Evolutionary conservation across 1,140 invertebrate species (phyloP).

Genomic region (Rhopalosiphum padi): DNA sequence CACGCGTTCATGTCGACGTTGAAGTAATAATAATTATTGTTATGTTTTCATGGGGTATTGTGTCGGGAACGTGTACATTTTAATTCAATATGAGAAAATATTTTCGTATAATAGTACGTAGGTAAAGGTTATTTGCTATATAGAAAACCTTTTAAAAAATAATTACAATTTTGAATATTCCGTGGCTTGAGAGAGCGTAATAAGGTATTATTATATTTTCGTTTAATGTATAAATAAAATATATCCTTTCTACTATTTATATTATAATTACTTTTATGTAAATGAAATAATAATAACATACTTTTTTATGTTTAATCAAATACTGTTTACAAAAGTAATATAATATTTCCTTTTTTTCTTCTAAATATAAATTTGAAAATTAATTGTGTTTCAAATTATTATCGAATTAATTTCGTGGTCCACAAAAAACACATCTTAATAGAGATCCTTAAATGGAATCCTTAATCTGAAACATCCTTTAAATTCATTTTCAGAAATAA

Average conservation of each 20-base stretch:
- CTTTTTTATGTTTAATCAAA: neutral
- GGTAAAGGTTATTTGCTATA: neutral
- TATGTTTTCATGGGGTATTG: neutral
- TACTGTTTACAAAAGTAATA: neutral
- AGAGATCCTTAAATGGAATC: neutral
- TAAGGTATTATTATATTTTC: constrained; percentile 1
- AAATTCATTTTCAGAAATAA: no score
- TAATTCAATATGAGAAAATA: neutral
- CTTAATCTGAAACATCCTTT: neutral
- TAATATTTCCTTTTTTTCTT: neutral
- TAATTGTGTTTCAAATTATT: neutral
- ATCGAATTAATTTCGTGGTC: neutral
- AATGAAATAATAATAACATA: neutral
- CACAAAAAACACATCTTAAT: neutral
- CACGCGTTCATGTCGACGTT: neutral
- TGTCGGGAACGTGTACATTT: neutral
- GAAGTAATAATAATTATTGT: neutral
- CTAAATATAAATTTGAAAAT: neutral
- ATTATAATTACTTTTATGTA: constrained; percentile 7
- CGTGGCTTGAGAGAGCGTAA: neutral
- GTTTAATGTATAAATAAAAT: constrained; percentile 9
- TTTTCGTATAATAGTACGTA: neutral
- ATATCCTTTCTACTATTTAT: neutral
- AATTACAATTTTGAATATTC: neutral
- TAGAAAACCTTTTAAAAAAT: neutral